A percentile compares a stretch with the other conserved stretches of the same genome.
phyloP scores from a whole-genome alignment of 2,797 vertebrate species.

The Prunella strophiata region DNA sequence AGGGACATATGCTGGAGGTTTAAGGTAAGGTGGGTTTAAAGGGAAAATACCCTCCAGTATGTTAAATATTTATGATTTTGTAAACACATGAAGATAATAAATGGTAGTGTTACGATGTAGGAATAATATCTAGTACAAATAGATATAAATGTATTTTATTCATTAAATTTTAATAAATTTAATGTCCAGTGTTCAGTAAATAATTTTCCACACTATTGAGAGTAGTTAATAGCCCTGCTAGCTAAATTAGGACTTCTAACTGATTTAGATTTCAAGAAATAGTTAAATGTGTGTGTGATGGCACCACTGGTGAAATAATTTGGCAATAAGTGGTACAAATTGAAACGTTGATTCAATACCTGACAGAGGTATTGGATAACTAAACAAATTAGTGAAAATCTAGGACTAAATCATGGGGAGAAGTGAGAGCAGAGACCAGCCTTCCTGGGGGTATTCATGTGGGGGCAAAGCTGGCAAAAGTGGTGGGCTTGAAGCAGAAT shows the following conservation, averaged over 20 bases:
- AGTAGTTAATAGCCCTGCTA: not conserved
- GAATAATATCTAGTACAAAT: not conserved
- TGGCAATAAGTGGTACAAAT: not conserved
- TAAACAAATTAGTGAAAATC: conserved; percentile 1
- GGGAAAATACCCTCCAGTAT: not conserved
- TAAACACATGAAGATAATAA: not conserved
- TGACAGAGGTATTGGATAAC: not conserved
- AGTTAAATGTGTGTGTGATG: not conserved
- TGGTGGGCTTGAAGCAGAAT: not conserved
- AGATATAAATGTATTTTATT: not conserved
- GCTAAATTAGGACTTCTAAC: not conserved
- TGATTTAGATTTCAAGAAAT: not conserved
- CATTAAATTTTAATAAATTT: not conserved
- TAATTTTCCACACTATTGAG: not conserved
- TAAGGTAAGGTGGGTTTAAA: not conserved
- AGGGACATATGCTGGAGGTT: not conserved
- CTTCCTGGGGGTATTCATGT: not conserved
- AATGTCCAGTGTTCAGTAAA: not conserved
- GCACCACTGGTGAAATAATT: not conserved
- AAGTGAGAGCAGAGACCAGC: not conserved
- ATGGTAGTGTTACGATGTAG: not conserved
- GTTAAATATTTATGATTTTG: not conserved
- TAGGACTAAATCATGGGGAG: not conserved
- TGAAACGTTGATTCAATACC: not conserved
- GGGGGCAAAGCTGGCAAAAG: not conserved